A percentile compares a stretch with the other conserved stretches of the same genome.
These are phyloP conservation scores for Chloroclysta siterata DNA, from an alignment of 2,888 invertebrate genomes.

Conservation along the genomic window DNA sequence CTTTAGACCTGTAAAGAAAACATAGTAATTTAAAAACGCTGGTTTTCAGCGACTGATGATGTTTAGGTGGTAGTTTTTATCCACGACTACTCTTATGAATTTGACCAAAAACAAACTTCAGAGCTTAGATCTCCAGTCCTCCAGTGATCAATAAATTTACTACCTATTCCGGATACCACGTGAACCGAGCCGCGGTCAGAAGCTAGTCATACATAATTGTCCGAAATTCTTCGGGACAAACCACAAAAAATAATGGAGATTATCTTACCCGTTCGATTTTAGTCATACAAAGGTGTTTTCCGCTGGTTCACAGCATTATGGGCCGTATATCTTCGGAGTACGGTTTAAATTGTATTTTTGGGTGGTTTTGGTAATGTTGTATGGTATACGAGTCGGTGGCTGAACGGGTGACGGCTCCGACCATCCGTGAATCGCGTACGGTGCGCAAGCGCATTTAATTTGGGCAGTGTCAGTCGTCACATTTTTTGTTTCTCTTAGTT, in stretches of 20 bases:
- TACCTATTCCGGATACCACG: neutral
- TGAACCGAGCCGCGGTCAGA: constrained; percentile 18
- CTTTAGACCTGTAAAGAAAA: too few species aligned
- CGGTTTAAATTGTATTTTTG: constrained; percentile 24
- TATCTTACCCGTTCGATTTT: constrained; percentile 65
- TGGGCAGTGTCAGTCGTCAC: neutral
- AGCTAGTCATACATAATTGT: constrained; percentile 66
- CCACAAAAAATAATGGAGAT: constrained; percentile 72
- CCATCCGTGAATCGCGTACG: constrained; percentile 71
- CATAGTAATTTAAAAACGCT: too few species aligned
- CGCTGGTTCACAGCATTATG: constrained; percentile 27
- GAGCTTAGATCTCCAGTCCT: too few species aligned
- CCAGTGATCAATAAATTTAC: too few species aligned
- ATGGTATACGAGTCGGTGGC: constrained; percentile 58
- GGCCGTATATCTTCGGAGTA: constrained; percentile 38
- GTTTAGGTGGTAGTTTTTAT: too few species aligned
- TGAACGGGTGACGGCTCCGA: constrained; percentile 67
- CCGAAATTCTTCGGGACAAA: constrained; percentile 61
- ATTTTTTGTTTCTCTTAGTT: neutral
- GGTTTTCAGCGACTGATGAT: too few species aligned
- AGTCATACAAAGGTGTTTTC: constrained; percentile 41
- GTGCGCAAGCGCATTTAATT: constrained; percentile 57
- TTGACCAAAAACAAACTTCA: too few species aligned
- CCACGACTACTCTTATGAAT: too few species aligned
- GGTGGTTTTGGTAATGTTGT: constrained; percentile 43